Conservation (phyloP, 1,140 invertebrate species). For the Caenorhabditis briggsae region DNA sequence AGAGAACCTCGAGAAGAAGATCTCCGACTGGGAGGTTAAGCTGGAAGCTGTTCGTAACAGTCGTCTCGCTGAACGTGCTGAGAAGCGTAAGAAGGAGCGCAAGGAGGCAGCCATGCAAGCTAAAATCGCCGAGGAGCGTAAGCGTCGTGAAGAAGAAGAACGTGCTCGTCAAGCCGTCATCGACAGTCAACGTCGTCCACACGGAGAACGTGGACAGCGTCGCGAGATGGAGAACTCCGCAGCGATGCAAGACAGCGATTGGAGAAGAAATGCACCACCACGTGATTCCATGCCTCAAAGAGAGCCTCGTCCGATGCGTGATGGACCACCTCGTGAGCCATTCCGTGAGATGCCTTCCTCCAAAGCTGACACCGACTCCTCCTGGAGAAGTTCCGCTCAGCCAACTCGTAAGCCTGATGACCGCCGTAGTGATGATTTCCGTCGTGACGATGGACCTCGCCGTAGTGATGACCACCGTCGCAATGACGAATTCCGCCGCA, state of each 20-base stretch:
- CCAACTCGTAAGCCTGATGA: slow-evolving; percentile 32
- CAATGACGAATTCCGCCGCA: not conserved
- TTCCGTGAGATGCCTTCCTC: slow-evolving; percentile 6
- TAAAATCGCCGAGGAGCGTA: slow-evolving; percentile 68
- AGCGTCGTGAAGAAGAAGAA: slow-evolving; percentile 70
- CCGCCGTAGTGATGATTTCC: slow-evolving; percentile 21
- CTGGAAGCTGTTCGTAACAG: slow-evolving; percentile 67
- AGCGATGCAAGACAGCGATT: slow-evolving; percentile 50
- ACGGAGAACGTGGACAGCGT: not conserved
- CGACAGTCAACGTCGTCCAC: slow-evolving; percentile 44
- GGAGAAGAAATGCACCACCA: slow-evolving; percentile 16
- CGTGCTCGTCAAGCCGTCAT: slow-evolving; percentile 52
- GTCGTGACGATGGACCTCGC: not conserved
- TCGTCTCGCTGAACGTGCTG: slow-evolving; percentile 64
- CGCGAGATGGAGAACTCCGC: slow-evolving; percentile 26
- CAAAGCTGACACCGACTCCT: slow-evolving; percentile 17
- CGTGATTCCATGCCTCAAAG: not conserved
- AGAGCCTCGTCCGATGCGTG: slow-evolving; percentile 30
- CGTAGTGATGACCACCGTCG: not conserved
- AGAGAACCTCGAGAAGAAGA: slow-evolving; percentile 68
- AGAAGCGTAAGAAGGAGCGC: slow-evolving; percentile 66
- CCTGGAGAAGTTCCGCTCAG: slow-evolving; percentile 35
- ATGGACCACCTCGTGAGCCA: slow-evolving; percentile 14
- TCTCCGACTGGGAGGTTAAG: slow-evolving; percentile 58
- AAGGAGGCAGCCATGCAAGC: slow-evolving; percentile 63